Percentiles rank a stretch among this genome's conserved stretches.
Evolutionary conservation across 2,113 vertebrate species (phyloP).

Genomic region (Propithecus coquereli): DNA sequence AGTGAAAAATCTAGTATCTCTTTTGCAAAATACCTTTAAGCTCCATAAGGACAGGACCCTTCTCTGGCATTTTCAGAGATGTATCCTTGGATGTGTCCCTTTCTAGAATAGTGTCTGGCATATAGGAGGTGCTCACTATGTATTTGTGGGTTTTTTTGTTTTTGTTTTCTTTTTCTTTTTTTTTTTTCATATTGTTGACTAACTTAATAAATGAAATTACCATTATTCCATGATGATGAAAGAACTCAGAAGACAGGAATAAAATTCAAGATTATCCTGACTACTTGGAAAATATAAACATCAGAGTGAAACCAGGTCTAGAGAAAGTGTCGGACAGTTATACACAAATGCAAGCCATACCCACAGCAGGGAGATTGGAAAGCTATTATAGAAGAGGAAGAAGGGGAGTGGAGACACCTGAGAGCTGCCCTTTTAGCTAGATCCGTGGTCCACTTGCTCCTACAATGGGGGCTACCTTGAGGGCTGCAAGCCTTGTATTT

Average conservation of each 20-base stretch:
- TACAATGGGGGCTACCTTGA: not conserved
- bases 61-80: not conserved
- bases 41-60: not conserved
- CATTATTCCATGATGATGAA: not conserved
- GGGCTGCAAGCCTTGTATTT: not conserved
- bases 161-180: no score
- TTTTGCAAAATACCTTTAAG: not conserved
- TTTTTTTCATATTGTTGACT: not conserved
- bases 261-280: not conserved
- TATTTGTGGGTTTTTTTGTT: not conserved
- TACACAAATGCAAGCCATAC: not conserved
- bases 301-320: not conserved
- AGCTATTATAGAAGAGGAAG: not conserved
- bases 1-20: not conserved
- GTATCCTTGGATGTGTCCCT: not conserved
- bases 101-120: not conserved
- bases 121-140: not conserved
- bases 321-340: not conserved
- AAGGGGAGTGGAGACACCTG: no score
- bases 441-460: not conserved
- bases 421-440: not conserved
- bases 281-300: not conserved
- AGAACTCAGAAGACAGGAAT: not conserved
- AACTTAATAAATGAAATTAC: not conserved
- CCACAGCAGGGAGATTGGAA: not conserved